Conservation (phyloP, 2,113 vertebrate species). For the Rafetus swinhoei region DNA sequence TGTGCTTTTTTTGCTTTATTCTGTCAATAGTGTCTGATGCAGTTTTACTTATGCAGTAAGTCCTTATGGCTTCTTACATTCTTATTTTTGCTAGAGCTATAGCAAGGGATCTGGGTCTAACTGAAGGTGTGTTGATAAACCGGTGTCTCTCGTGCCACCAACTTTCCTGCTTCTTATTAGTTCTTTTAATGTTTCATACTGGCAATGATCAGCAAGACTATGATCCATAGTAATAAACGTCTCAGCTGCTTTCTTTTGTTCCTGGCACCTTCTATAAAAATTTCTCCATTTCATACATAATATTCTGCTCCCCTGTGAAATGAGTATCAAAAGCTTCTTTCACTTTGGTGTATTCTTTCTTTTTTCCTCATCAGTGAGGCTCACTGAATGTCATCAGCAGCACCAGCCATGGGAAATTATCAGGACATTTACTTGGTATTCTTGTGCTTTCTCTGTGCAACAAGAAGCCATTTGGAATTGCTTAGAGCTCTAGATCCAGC, state of each 20-base stretch:
- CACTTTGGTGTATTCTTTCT: not conserved
- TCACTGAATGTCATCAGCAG: not conserved
- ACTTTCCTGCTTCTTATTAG: not conserved
- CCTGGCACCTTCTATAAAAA: not conserved
- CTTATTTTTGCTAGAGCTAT: not conserved
- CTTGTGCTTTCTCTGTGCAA: not conserved
- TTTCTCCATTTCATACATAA: not conserved
- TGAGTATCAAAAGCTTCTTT: not conserved
- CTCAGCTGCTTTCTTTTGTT: not conserved
- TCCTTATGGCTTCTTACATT: not conserved
- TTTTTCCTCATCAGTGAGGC: too few relatives aligned
- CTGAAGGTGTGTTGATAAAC: not conserved
- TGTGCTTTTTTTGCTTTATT: not conserved
- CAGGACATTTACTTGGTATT: not conserved
- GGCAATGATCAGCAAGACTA: not conserved
- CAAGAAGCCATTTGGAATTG: not conserved
- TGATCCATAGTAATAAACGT: not conserved
- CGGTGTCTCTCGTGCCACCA: not conserved
- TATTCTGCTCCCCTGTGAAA: not conserved
- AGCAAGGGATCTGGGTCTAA: not conserved
- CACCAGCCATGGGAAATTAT: not conserved
- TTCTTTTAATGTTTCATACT: not conserved
- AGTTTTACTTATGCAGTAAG: not conserved
- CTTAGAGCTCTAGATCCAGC: not conserved
- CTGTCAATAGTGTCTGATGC: not conserved